Evolutionary conservation across 2,113 vertebrate genomes (phyloP).

Genomic region (Solea senegalensis): DNA sequence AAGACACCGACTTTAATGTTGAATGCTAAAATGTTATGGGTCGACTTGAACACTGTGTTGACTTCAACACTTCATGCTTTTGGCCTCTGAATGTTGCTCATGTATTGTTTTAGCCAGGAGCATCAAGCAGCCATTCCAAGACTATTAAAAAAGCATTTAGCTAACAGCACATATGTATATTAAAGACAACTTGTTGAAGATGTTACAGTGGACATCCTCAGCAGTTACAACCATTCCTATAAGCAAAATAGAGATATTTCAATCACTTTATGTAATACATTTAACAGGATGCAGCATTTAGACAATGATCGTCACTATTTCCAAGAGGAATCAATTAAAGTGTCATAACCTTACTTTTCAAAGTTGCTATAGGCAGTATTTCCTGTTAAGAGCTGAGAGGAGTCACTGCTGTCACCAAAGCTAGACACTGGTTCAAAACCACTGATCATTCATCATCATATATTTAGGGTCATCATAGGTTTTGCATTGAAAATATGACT

Average conservation of each 20-base stretch:
- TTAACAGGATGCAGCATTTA: slow-evolving; percentile 69
- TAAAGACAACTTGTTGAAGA: slow-evolving; percentile 30
- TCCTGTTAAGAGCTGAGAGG: slow-evolving; percentile 32
- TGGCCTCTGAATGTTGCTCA: slow-evolving; percentile 38
- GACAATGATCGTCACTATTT: slow-evolving; percentile 43
- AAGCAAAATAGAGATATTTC: slow-evolving; percentile 61
- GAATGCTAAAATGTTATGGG: slow-evolving; percentile 21
- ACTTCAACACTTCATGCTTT: slow-evolving; percentile 34
- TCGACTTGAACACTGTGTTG: slow-evolving; percentile 9
- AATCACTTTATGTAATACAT: slow-evolving; percentile 49
- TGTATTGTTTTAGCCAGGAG: slow-evolving; percentile 46
- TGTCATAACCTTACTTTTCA: slow-evolving; percentile 55
- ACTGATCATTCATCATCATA: too few species aligned
- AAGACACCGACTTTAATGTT: slow-evolving; percentile 7
- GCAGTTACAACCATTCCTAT: slow-evolving; percentile 54
- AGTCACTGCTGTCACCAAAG: slow-evolving; percentile 24
- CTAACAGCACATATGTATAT: slow-evolving; percentile 38
- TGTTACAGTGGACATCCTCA: slow-evolving; percentile 42
- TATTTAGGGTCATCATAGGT: too few species aligned
- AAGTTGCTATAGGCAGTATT: slow-evolving; percentile 28
- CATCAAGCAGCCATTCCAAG: slow-evolving; percentile 51
- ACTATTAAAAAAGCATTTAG: slow-evolving; percentile 45
- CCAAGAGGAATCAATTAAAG: slow-evolving; percentile 54
- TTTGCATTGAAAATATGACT: too few species aligned
- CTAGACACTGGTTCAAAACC: too few species aligned